Conservation (phyloP, 2,113 vertebrate genomes). For the Etia nguti region DNA sequence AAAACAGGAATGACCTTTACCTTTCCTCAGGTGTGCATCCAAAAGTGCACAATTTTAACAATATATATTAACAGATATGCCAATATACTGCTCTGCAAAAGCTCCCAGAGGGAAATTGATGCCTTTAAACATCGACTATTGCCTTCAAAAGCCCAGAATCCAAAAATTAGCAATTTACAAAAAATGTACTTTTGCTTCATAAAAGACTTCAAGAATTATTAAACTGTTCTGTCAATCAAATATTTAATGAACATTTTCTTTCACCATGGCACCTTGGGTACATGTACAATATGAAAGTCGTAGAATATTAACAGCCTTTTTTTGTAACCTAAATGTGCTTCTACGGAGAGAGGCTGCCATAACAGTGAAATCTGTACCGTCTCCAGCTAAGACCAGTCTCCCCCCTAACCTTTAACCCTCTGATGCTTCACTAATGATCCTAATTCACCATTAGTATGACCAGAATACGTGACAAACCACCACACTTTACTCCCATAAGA, state of each 20-base stretch:
- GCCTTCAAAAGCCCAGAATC: neutral
- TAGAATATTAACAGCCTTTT: neutral
- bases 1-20: neutral
- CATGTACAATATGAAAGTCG: fast-evolving
- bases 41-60: neutral
- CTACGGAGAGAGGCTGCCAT: neutral
- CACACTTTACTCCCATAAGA: neutral
- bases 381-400: neutral
- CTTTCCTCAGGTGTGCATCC: neutral
- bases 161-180: neutral
- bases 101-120: neutral
- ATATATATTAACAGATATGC: neutral
- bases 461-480: neutral
- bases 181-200: neutral
- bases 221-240: no score
- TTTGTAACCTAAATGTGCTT: neutral
- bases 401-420: neutral
- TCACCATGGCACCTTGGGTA: neutral
- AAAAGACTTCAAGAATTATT: neutral
- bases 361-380: neutral
- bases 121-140: neutral
- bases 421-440: neutral
- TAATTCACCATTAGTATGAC: neutral
- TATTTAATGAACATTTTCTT: neutral
- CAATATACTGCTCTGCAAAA: neutral